Evolutionary conservation across 2,113 vertebrate genomes (phyloP).

Genomic region (Hystrix brachyura): DNA sequence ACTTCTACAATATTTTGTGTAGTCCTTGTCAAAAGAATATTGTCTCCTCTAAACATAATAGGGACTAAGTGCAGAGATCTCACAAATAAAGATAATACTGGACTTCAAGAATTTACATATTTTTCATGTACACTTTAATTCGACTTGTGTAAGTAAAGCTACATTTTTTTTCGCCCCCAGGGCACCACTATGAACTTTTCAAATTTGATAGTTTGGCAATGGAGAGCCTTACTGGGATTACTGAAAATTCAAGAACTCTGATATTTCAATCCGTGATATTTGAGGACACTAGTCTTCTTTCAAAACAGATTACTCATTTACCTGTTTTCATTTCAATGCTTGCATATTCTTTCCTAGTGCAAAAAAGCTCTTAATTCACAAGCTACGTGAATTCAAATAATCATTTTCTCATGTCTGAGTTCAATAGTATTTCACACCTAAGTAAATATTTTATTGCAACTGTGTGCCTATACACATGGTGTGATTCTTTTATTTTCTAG

Average conservation of each 20-base stretch:
- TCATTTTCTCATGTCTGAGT: not conserved
- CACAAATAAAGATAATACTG: not conserved
- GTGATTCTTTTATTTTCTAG: not conserved
- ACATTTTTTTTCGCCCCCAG: not conserved
- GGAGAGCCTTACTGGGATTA: not conserved
- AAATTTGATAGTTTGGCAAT: not conserved
- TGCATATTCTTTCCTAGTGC: not conserved
- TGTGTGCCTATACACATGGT: not conserved
- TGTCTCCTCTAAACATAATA: not conserved
- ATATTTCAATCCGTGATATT: not conserved
- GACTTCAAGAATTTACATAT: not conserved
- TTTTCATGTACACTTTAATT: not conserved
- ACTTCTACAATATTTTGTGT: not conserved
- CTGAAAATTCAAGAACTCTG: not conserved
- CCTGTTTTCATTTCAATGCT: not conserved
- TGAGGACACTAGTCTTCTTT: not conserved
- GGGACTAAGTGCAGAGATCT: not conserved
- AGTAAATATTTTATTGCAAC: not conserved
- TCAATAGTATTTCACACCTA: not conserved
- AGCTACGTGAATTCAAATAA: not conserved
- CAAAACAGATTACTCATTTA: not conserved
- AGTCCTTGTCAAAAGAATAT: no score
- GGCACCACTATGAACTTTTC: not conserved
- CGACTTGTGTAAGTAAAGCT: not conserved
- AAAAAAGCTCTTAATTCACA: not conserved